Base-by-base conservation (phyloP, 2,113 vertebrate genomes). In the Tragelaphus imberbis region DNA sequence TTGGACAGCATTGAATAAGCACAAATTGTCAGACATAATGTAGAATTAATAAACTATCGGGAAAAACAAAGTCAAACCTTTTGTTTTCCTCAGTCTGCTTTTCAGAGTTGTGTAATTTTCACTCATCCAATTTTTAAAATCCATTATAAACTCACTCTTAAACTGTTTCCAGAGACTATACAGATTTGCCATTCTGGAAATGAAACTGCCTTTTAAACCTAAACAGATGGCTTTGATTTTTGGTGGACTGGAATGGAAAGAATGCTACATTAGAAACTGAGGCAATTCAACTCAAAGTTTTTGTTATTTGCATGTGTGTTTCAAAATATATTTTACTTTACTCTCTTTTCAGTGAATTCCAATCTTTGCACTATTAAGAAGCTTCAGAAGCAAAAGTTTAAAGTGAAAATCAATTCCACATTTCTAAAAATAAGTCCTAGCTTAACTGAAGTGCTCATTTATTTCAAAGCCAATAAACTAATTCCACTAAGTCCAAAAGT, bases 151-250 rank as follows among this genome's bases (percentile, higher is more conserved):
- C 84, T 90, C 59, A 68, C 36, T 84, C n/a, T 65, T 88, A 86
- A 94, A 81, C 36, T 40, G 15, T 94, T 92, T 84, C 82, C 65
- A 84, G 87, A 96, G 49, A 88, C 80, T 77, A 25, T 97, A 65
- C 77, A 51, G 93, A n/a, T 51, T 44, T 58, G 84, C 15, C 61
- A 33, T 33, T 96, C 28, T 71, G 25, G 59, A 44, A 40, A 36
- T 94, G 95, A 90, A 97, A 56, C 90, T 81, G 84, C 36, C 65
- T 61, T 86, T 93, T 97, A 97, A 91, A 28, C 47, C 96, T n/a
- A 15, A 68, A 96, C 92, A 97, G 51, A 95, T 81, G 94, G 17
- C 56, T 97, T 94, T 65, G 40, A 93, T 97, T 98, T 97, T 91
- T 94, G 91, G 30, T 81, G 71, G 7, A 47, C 13, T 51, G 12